phyloP scores from a whole-genome alignment of 92 coral and sea anemone genomes.

The Siderastrea siderea region DNA sequence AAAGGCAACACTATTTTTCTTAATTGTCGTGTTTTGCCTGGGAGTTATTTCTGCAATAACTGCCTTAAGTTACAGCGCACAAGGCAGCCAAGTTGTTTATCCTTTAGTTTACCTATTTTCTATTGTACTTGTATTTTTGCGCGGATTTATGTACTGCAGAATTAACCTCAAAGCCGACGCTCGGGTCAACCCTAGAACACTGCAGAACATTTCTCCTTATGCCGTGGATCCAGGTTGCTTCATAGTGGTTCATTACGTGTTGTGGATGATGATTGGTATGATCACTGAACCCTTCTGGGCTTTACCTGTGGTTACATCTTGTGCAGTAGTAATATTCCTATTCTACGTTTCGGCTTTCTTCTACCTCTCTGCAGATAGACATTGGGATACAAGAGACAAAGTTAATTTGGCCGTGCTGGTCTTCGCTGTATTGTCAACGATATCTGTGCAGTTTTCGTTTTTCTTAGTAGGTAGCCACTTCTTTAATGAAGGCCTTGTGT shows the following conservation, averaged over 20 bases:
- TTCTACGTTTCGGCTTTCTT: conserved; percentile 5
- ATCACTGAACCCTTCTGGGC: conserved; percentile 58
- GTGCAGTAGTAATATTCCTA: not conserved
- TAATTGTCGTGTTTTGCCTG: not conserved
- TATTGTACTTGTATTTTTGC: not conserved
- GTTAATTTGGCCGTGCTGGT: conserved; percentile 2
- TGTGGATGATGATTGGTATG: conserved; percentile 41
- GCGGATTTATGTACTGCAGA: not conserved
- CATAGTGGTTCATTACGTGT: conserved; percentile 20
- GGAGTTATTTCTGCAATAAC: not conserved
- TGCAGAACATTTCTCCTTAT: not conserved
- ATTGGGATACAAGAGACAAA: not conserved
- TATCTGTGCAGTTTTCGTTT: not conserved
- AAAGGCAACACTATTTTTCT: not conserved
- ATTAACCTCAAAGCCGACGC: not conserved
- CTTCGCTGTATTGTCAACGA: not conserved
- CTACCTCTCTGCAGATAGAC: not conserved
- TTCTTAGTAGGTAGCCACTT: conserved; percentile 4
- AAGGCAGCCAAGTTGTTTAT: not conserved
- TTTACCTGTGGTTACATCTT: conserved; percentile 24
- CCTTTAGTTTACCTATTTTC: conserved; percentile 1
- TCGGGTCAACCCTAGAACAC: not conserved
- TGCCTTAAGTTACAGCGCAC: not conserved
- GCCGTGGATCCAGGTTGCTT: not conserved
- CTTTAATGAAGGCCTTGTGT: conserved; percentile 7